Conservation (phyloP, 2,113 vertebrate species). For the Circaetus gallicus region DNA sequence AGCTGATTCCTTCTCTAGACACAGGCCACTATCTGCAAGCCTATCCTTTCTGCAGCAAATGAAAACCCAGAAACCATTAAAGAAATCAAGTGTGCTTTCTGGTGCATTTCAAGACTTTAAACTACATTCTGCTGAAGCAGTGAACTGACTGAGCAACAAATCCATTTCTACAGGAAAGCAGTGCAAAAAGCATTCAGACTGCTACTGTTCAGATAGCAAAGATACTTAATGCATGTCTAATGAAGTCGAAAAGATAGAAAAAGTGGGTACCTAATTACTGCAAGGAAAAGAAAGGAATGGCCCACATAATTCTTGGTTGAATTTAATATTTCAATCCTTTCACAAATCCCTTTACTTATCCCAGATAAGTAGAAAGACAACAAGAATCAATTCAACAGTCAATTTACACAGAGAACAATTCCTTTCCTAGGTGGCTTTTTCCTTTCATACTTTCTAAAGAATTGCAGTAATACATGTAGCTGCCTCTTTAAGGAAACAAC, state of each 20-base stretch:
- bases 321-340: background rate
- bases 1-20: background rate
- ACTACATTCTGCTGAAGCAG: background rate
- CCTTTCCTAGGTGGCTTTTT: background rate
- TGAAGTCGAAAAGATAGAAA: background rate
- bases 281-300: background rate
- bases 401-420: background rate
- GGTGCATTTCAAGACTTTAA: background rate
- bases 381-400: background rate
- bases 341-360: background rate
- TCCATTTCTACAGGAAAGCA: background rate
- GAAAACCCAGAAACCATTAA: background rate
- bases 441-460: background rate
- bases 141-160: background rate
- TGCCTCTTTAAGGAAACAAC: background rate
- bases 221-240: background rate
- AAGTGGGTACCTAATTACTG: background rate
- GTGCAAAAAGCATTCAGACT: background rate
- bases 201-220: background rate
- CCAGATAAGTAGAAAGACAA: background rate
- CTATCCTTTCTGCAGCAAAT: background rate
- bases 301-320: background rate
- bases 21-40: background rate
- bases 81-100: background rate
- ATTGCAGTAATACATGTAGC: background rate